A percentile compares a stretch with the other conserved stretches of the same genome.
phyloP scores from a whole-genome alignment of 2,113 vertebrate species.

The Cryptomyrus ogoouensis region DNA sequence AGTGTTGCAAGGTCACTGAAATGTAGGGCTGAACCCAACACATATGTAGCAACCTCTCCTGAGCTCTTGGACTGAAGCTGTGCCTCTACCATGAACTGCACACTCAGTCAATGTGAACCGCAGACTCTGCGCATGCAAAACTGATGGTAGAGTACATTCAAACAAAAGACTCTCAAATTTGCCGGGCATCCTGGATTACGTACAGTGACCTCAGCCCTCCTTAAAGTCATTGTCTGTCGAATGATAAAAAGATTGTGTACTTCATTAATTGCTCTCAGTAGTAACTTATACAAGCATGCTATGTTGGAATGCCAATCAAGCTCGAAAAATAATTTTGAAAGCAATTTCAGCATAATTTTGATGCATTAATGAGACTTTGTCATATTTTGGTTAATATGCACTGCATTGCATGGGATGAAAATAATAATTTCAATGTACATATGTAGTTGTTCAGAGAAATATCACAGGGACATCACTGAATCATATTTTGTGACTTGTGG shows the following conservation, averaged over 20 bases:
- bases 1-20: background rate
- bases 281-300: background rate
- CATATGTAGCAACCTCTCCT: background rate
- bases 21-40: background rate
- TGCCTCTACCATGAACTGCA: background rate
- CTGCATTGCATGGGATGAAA: background rate
- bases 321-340: background rate
- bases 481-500: slow-evolving; percentile 9
- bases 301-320: background rate
- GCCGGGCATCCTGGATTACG: background rate
- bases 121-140: background rate
- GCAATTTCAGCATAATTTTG: background rate
- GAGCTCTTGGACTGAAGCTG: background rate
- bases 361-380: background rate
- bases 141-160: background rate
- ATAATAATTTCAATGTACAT: slow-evolving; percentile 17
- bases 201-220: background rate
- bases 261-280: background rate
- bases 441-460: slow-evolving; percentile 29
- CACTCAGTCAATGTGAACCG: background rate
- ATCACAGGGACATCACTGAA: background rate
- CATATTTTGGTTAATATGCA: background rate
- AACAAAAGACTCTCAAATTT: background rate
- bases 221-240: background rate
- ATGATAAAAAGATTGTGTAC: background rate